Base-by-base conservation (phyloP, 1,140 invertebrate species). In the Akabosia matsudoensis region DNA sequence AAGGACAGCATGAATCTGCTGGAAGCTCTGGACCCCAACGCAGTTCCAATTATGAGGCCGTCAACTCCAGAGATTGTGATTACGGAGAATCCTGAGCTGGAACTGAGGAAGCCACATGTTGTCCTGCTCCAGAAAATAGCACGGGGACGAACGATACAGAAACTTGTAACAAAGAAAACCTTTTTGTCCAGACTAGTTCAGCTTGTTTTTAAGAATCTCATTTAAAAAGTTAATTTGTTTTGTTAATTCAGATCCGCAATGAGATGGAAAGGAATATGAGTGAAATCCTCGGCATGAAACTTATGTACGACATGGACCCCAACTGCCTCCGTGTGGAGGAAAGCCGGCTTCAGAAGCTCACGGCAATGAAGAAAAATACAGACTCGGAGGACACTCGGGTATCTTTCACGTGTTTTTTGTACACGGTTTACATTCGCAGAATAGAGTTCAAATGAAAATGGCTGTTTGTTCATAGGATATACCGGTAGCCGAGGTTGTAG, bases 81-180 rank as follows among this genome's bases (percentile, higher is more conserved):
- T 4, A 28, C 4, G 3, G 70, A 28, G 22, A 51, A 72, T 4
- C 85, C 88, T 33, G 82, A 84, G 1, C 86, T 88, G 70, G 89
- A 90, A 79, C 83, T 85, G 0, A 82, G 83, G 56, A 87, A 91
- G 81, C 86, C 90, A 76, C 86, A 88, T 1, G 85, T 88, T 18
- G 85, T 89, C 16, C 85, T 88, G 79, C 82, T 92, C 73, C 91
- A 92, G 82, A 89, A 87, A 81, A 83, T 91, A 2, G 85, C 92
- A 18, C 84, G 88, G 78, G 91, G 91, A 30, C 83, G 91, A 52
- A 90, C 90, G 45, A 87, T 90, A 22, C 91, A 92, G 83, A 89
- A 86, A 79, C 84, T 90, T 88, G 91, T 67, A 67, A 10, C 14
- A n/a, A n/a, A n/a, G n/a, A n/a, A n/a, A n/a, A n/a, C n/a, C n/a